Evolutionary conservation across 2,113 vertebrate species (phyloP), one percentile per base, ranked within the genome.

Genomic region (Sinocyclocheilus maitianheensis): DNA sequence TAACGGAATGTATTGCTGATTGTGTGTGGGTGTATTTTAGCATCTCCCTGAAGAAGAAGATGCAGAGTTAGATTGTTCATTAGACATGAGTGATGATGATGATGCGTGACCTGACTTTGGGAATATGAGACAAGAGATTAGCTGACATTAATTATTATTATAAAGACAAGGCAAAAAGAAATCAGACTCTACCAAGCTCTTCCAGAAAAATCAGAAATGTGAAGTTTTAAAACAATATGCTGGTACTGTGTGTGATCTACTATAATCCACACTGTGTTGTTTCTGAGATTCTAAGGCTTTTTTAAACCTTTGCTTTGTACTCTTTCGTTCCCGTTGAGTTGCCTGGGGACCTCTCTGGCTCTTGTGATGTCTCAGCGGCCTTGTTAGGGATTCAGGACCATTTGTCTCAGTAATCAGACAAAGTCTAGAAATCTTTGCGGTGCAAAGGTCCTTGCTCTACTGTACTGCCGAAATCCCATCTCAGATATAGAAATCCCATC

Each of bases 351-450:
- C 46, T 83, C 18, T 83, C 81, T 72, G 71, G 53, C 76, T 81
- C 51, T 58, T 86, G 65, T 83, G 34, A 12, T 6, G 86, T 92
- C 94, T 92, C 93, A 77, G 14, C 22, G 91, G 93, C 86, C 93
- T 94, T 92, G 87, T 94, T 94, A 93, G 87, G 55, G 87, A 91
- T 88, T 89, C 81, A 53, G 76, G 79, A 80, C 72, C 6, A 81
- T 90, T 88, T 88, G 80, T 90, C 84, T 89, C 84, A 46, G 24
- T 84, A 89, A 86, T 85, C 88, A 86, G 75, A 85, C 58, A 30
- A 77, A 87, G 83, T 46, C 85, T 48, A 86, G 74, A 71, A 55
- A 77, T 77, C 86, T 87, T 86, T n/a, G 60, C 46, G 55, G 40
- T 76, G 43, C 48, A 84, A 81, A 87, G 86, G 62, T 72, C 60